Base-by-base conservation (phyloP, 1,140 invertebrate genomes). In the Plodia interpunctella region DNA sequence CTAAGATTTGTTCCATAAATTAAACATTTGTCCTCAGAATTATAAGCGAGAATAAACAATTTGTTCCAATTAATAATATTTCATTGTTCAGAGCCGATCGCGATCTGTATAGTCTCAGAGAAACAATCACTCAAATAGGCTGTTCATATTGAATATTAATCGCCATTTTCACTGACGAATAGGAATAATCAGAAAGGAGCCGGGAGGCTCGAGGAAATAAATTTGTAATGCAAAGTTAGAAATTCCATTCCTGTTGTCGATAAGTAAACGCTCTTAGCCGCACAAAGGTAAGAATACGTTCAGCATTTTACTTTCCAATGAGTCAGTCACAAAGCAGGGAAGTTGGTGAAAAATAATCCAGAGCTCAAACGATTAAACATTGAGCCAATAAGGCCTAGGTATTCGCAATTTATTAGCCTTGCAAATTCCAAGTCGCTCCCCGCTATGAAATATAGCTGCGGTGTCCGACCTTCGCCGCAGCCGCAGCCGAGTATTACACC, bases 101-200 rank as follows among this genome's bases (percentile, higher is more conserved):
- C 68, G 67, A 80, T 79, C 76, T 80, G 66, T 78, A 76, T 69
- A 73, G 70, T 67, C 60, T 61, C 59, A 69, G 70, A 79, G 79
- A 87, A 87, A 86, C 86, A 88, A 88, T 88, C 83, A 86, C 72
- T 87, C 78, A 85, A 88, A 87, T 80, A 88, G 77, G 80, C 83
- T 76, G 83, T 81, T 84, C 80, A 78, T 87, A 88, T 84, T 88
- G 86, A 87, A 88, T 88, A 87, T 88, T 88, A 88, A 88, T 87
- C 76, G 78, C 68, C 69, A 76, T 85, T 86, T 86, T 78, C 81
- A 86, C 80, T 78, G 78, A 85, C 83, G 81, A 84, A 84, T 81
- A 76, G 74, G 70, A 83, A 88, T 87, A 82, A 87, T 84, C 78
- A 79, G 73, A 80, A 85, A 84, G 73, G 76, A 79, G 66, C 68